Evolutionary conservation across 2,797 vertebrate species (phyloP).

Genomic region (Novumbra hubbsi): DNA sequence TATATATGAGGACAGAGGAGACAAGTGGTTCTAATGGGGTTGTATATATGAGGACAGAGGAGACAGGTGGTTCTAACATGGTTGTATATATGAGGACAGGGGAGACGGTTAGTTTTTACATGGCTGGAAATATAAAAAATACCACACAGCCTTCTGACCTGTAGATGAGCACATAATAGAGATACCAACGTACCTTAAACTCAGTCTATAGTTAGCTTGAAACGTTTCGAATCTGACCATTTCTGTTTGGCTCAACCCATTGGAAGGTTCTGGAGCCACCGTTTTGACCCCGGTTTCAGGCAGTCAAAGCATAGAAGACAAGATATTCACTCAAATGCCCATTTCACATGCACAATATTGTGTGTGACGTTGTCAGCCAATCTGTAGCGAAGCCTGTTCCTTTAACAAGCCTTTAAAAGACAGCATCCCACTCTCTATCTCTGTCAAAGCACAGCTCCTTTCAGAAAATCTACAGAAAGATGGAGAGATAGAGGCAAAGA

Average conservation of each 20-base stretch:
- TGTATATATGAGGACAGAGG: not conserved
- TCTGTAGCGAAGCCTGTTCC: constrained; percentile 22
- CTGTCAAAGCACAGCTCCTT: constrained; percentile 20
- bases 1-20: not conserved
- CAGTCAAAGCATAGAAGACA: too few relatives aligned
- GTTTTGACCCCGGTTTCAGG: too few relatives aligned
- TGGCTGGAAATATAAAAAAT: not conserved
- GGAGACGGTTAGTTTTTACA: not conserved
- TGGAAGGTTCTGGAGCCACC: too few relatives aligned
- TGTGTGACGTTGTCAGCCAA: not conserved
- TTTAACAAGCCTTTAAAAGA: constrained; percentile 35
- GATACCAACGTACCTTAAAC: too few relatives aligned
- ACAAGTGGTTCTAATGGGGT: not conserved
- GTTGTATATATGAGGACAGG: not conserved
- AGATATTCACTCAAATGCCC: too few relatives aligned
- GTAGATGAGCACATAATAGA: too few relatives aligned
- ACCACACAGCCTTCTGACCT: too few relatives aligned
- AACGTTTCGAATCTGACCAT: too few relatives aligned
- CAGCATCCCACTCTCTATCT: constrained; percentile 12
- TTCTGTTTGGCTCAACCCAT: too few relatives aligned
- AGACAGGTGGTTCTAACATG: not conserved
- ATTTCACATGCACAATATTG: too few relatives aligned
- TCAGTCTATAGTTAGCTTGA: too few relatives aligned
- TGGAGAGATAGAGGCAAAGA: not conserved
- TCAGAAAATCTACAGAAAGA: constrained; percentile 26